These are phyloP conservation scores for human DNA, from an alignment of 2,113 vertebrate genomes.

Conservation along the genomic window GRCh38 chr11:2215501-2216000, in stretches of 20 bases:
- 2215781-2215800: too few relatives aligned
- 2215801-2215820: fast-evolving
- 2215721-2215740: too few relatives aligned
- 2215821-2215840: fast-evolving
- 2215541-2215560: too few relatives aligned
- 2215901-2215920: too few relatives aligned
- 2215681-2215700: too few relatives aligned
- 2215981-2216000: neutral
- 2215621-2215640: too few relatives aligned
- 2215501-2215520: neutral
- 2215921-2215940: neutral
- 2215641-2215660: fast-evolving
- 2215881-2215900: neutral
- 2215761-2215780: fast-evolving
- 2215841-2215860: neutral
- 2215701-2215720: too few relatives aligned
- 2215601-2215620: too few relatives aligned
- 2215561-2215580: too few relatives aligned
- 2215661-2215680: fast-evolving
- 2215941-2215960: fast-evolving
- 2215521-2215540: too few relatives aligned
- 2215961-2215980: neutral
- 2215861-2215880: neutral
- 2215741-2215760: too few relatives aligned
- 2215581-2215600: fast-evolving